Evolutionary conservation across 2,113 vertebrate species (phyloP), one percentile per base, ranked within the genome.

Genomic region (Stomatorhinus ivindoensis): DNA sequence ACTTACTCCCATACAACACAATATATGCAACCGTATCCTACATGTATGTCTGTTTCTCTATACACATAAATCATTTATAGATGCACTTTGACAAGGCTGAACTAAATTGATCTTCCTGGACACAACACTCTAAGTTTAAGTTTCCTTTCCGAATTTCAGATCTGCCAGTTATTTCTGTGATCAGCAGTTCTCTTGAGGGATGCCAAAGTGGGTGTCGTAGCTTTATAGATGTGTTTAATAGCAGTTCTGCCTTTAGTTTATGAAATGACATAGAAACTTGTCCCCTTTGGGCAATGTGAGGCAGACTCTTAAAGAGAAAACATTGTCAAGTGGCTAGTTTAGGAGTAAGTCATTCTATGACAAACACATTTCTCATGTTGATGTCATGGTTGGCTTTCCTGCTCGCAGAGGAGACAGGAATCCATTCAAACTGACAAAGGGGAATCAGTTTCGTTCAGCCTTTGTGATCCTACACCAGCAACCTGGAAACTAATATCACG

Each of bases 371-470:
- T 19, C 2, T 39, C 31, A 42, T 87, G 85, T 51, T 51, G 47
- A 86, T 27, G 46, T 24, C 82, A 46, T 84, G 19, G 19, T 46
- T 44, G 82, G 48, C 85, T 87, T 51, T 87, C 44, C n/a, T 50
- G n/a, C 17, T 19, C 21, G 0, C 35, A 47, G 44, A 84, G 44
- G 82, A 47, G 82, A 44, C 39, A 84, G 48, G 27, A 86, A 6
- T 1, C 13, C 27, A 47, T 73, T 50, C n/a, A 50, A 51, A 55
- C 31, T 0, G 48, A 19, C 21, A 51, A 21, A 88, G 61, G 50
- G 8, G 42, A 95, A 94, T 98, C 97, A 96, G 94, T 97, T 97
- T 97, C 94, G 96, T 97, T 98, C 98, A 97, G 96, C 96, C 97
- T 96, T 94, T 85, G 93, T 92, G 93, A 94, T 94, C 94, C 93